Conservation (phyloP, 2,113 vertebrate species). For the Pachycephala philippinensis region DNA sequence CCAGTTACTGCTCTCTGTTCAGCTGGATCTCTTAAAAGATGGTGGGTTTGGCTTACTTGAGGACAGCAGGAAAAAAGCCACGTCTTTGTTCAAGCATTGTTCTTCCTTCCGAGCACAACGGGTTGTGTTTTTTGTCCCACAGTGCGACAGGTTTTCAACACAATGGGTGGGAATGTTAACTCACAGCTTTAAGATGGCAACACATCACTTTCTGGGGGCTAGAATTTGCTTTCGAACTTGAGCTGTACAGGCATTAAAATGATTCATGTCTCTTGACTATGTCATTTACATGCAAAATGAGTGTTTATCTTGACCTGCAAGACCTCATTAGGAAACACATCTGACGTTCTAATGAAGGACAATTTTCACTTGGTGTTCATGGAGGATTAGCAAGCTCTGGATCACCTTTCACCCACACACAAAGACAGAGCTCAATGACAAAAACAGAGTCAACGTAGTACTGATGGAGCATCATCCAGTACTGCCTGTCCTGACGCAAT, state of each 20-base stretch:
- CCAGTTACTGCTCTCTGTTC: neutral
- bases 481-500: neutral
- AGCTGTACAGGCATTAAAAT: neutral
- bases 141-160: neutral
- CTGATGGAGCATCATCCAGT: neutral
- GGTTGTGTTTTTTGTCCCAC: neutral
- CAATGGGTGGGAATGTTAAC: neutral
- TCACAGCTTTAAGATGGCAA: neutral
- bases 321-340: neutral
- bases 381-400: neutral
- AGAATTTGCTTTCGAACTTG: neutral
- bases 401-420: neutral
- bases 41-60: neutral
- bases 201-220: neutral
- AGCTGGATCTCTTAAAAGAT: neutral
- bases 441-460: fast-evolving
- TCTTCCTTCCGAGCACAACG: neutral
- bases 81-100: neutral
- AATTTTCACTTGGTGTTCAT: neutral
- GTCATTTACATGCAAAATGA: neutral
- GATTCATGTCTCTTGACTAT: neutral
- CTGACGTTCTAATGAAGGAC: neutral
- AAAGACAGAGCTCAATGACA: neutral
- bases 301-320: neutral
- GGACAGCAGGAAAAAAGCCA: neutral